phyloP scores from a whole-genome alignment of 1,140 invertebrate species.

The Archegozetes longisetosus region DNA sequence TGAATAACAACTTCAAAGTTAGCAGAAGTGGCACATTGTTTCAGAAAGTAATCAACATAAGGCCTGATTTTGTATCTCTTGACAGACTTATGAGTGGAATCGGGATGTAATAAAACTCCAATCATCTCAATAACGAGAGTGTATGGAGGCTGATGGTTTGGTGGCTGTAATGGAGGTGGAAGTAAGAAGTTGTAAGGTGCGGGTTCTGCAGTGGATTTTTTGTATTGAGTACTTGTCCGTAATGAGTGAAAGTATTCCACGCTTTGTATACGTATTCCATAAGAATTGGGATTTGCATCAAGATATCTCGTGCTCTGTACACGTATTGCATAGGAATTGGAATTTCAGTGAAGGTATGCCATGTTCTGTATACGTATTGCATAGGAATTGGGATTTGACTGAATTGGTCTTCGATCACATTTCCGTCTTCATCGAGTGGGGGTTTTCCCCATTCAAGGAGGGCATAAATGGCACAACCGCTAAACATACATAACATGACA shows the following conservation, averaged over 20 bases:
- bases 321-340: constrained; percentile 10
- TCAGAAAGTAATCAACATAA: constrained; percentile 83
- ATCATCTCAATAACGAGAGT: constrained; percentile 91
- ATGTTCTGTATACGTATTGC: constrained; percentile 13
- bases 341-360: constrained; percentile 14
- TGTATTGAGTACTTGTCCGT: constrained; percentile 58
- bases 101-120: constrained; percentile 88
- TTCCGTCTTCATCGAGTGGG: constrained; percentile 15
- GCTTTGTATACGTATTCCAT: constrained; percentile 8
- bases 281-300: no score
- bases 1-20: constrained; percentile 94
- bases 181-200: constrained; percentile 82
- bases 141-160: constrained; percentile 89
- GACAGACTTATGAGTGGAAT: constrained; percentile 85
- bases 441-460: constrained; percentile 16
- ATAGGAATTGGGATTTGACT: constrained; percentile 4
- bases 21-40: constrained; percentile 61
- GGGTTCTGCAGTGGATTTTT: constrained; percentile 88
- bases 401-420: constrained; percentile 18
- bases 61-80: constrained; percentile 95
- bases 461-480: constrained; percentile 9
- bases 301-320: no score
- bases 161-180: constrained; percentile 77
- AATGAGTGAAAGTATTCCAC: constrained; percentile 14
- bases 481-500: constrained; percentile 7